phyloP scores from a whole-genome alignment of 2,113 vertebrate species.

The Colistium nudipinnis region DNA sequence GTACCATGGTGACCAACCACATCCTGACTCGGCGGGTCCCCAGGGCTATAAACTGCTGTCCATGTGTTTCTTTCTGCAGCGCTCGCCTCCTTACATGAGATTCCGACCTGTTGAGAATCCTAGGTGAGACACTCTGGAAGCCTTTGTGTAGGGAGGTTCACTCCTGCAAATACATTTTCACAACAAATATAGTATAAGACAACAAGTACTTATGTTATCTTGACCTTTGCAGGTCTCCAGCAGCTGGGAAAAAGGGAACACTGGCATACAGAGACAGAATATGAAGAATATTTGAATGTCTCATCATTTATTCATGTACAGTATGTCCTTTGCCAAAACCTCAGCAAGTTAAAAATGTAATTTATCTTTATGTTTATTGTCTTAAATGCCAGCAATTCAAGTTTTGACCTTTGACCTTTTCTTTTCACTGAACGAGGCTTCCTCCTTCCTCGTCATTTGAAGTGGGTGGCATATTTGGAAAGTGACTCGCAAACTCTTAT shows the following conservation, averaged over 20 bases:
- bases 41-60: conserved; percentile 29
- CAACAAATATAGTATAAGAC: background rate
- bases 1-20: conserved; percentile 25
- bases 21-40: conserved; percentile 33
- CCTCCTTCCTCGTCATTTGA: conserved; percentile 35
- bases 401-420: conserved; percentile 53
- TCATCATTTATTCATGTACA: too few species aligned
- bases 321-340: too few species aligned
- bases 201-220: background rate
- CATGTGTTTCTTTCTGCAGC: conserved; percentile 30
- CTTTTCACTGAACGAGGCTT: conserved; percentile 26
- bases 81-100: conserved; percentile 42
- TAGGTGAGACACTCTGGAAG: conserved; percentile 19
- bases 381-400: conserved; percentile 45
- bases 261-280: too few species aligned
- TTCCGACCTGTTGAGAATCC: conserved; percentile 52
- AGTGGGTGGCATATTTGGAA: conserved; percentile 34
- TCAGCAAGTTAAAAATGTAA: too few species aligned
- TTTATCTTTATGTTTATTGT: background rate
- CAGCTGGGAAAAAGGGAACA: background rate
- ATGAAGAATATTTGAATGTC: too few species aligned
- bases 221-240: background rate
- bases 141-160: conserved; percentile 12
- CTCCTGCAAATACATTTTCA: background rate
- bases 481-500: background rate